Evolutionary conservation across 2,888 invertebrate species (phyloP).

Genomic region (Nomada ferruginata): DNA sequence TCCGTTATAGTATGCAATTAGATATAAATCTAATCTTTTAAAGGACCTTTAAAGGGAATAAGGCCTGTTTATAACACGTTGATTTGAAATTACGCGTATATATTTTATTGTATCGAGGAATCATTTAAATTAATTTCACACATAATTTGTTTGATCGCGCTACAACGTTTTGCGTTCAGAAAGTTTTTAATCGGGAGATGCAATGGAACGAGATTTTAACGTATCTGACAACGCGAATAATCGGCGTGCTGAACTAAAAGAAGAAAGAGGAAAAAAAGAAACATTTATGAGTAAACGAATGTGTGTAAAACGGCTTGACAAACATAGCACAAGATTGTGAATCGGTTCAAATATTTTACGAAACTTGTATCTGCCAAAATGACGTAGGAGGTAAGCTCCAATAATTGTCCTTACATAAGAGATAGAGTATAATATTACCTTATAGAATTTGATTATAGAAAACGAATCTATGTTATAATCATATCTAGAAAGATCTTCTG

Average conservation of each 20-base stretch:
- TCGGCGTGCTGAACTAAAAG: not conserved
- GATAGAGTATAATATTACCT: slow-evolving; percentile 67
- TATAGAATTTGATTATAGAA: slow-evolving; percentile 69
- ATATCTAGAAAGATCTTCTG: slow-evolving; percentile 61
- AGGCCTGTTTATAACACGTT: slow-evolving; percentile 77
- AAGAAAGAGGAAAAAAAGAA: not conserved
- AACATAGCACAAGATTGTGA: slow-evolving; percentile 64
- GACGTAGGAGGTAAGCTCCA: slow-evolving; percentile 65
- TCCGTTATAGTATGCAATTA: slow-evolving; percentile 77
- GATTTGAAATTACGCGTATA: slow-evolving; percentile 67
- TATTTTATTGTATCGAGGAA: slow-evolving; percentile 72
- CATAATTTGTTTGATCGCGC: slow-evolving; percentile 36
- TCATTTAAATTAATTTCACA: slow-evolving; percentile 63
- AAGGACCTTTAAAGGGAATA: slow-evolving; percentile 72
- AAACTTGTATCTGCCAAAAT: slow-evolving; percentile 65
- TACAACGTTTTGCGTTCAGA: slow-evolving; percentile 29
- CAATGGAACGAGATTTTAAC: slow-evolving; percentile 30
- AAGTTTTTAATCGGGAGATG: slow-evolving; percentile 11
- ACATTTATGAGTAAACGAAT: slow-evolving; percentile 44
- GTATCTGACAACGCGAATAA: slow-evolving; percentile 1
- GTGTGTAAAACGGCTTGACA: slow-evolving; percentile 67
- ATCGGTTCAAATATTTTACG: slow-evolving; percentile 49
- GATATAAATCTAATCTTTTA: slow-evolving; percentile 78
- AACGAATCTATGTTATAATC: slow-evolving; percentile 64
- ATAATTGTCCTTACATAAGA: slow-evolving; percentile 66